Conservation (phyloP, 2,113 vertebrate species). For the Nematolebias whitei region DNA sequence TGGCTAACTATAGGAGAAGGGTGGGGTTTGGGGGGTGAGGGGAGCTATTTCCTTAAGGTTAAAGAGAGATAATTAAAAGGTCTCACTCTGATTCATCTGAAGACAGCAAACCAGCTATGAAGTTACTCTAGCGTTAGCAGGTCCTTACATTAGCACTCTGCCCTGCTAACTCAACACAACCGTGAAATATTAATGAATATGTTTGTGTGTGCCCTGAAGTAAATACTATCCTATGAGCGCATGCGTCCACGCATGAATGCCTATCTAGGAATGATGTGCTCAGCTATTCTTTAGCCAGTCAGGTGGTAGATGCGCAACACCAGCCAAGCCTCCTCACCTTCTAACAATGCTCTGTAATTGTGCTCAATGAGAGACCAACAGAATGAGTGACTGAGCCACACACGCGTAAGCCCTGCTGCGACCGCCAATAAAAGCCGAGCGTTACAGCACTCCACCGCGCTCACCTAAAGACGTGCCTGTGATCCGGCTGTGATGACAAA, state of each 20-base stretch:
- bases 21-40: constrained; percentile 12
- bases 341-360: constrained; percentile 18
- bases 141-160: constrained; percentile 69
- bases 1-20: constrained; percentile 1
- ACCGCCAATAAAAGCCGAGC: constrained; percentile 31
- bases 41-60: constrained; percentile 24
- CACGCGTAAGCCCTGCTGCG: constrained; percentile 61
- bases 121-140: constrained; percentile 35
- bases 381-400: constrained; percentile 69
- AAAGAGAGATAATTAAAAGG: constrained; percentile 51
- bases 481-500: constrained; percentile 71
- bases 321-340: constrained; percentile 24
- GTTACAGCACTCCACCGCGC: constrained; percentile 15
- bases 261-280: constrained; percentile 2
- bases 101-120: constrained; percentile 47
- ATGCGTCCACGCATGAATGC: constrained; percentile 3
- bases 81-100: constrained; percentile 36
- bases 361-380: constrained; percentile 53
- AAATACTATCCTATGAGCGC: constrained; percentile 17
- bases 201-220: constrained; percentile 35
- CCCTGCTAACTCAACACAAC: constrained; percentile 61
- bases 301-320: constrained; percentile 40
- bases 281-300: constrained; percentile 38
- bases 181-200: constrained; percentile 74
- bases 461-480: constrained; percentile 69